Evolutionary conservation across 2,113 vertebrate genomes (phyloP).

Genomic region (Petrocephalus zakoni): DNA sequence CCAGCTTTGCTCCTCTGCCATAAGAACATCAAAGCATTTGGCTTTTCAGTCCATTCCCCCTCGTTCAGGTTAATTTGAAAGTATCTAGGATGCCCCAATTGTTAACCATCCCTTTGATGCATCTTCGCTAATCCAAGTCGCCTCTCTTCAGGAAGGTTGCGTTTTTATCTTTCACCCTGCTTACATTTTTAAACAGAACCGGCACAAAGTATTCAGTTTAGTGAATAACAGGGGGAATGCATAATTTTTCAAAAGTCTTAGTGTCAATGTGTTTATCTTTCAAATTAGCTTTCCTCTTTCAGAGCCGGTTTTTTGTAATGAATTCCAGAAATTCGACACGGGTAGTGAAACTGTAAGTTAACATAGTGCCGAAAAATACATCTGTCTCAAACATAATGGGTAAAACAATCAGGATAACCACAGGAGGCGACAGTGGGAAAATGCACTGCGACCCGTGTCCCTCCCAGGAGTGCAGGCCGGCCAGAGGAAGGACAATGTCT

Average conservation of each 20-base stretch:
- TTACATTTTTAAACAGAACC: neutral
- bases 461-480: neutral
- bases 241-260: neutral
- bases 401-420: neutral
- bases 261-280: neutral
- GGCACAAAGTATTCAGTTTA: neutral
- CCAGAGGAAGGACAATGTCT: neutral
- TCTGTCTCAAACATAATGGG: neutral
- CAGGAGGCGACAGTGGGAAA: neutral
- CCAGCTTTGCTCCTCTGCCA: neutral
- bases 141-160: neutral
- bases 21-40: constrained; percentile 1
- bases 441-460: neutral
- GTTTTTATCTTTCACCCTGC: neutral
- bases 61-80: neutral
- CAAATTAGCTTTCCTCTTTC: neutral
- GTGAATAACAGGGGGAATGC: too few relatives aligned
- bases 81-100: neutral
- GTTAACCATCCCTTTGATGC: neutral
- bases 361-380: neutral
- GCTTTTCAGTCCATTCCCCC: constrained; percentile 4
- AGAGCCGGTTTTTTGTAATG: neutral
- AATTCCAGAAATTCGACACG: neutral
- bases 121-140: neutral
- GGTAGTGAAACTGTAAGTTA: neutral